These are phyloP conservation scores for Potorous gilbertii DNA, from an alignment of 2,797 vertebrate genomes.

Conservation along the genomic window DNA sequence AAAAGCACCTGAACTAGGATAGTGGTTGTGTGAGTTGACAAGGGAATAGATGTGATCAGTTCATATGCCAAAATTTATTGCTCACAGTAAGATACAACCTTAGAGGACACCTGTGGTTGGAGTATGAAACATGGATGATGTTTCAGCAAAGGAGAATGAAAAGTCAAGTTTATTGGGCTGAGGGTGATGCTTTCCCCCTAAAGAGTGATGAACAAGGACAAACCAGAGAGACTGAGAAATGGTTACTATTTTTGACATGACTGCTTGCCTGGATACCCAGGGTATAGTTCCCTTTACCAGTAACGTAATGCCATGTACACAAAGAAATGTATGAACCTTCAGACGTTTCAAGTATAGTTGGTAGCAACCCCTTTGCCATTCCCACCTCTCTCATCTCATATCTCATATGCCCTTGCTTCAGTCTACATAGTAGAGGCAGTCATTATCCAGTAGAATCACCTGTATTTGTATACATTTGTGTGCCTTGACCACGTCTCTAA, in stretches of 20 bases:
- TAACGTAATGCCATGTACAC: neutral
- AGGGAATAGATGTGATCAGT: neutral
- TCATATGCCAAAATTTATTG: neutral
- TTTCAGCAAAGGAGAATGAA: neutral
- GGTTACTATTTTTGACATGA: constrained; percentile 16
- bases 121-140: neutral
- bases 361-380: neutral
- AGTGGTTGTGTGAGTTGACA: neutral
- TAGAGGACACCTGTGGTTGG: neutral
- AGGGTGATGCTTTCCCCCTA: neutral
- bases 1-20: neutral
- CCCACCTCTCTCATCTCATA: neutral
- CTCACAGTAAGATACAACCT: neutral
- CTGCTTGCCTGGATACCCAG: neutral
- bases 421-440: neutral
- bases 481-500: neutral
- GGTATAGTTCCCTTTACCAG: neutral
- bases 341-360: neutral
- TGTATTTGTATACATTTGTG: neutral
- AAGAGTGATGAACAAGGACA: neutral
- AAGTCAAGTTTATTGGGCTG: neutral
- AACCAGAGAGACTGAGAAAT: neutral
- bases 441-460: neutral
- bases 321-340: neutral
- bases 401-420: neutral